Evolutionary conservation across 2,888 invertebrate species (phyloP).

Genomic region (Monopis laevigella): DNA sequence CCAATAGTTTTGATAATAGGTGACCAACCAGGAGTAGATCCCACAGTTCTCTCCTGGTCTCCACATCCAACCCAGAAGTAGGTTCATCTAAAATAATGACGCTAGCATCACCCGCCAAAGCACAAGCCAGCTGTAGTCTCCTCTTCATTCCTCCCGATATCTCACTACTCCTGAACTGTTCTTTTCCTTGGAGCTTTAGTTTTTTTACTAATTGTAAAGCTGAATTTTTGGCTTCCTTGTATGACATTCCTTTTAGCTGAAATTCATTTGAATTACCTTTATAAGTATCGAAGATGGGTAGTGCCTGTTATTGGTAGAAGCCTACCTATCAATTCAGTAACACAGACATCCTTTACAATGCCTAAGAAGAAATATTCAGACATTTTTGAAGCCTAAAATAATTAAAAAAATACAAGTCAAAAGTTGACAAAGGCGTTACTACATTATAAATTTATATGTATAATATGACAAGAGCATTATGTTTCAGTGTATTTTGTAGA

Average conservation of each 20-base stretch:
- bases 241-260: constrained; percentile 42
- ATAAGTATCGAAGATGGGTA: no score
- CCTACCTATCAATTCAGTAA: no score
- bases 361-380: no score
- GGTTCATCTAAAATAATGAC: constrained; percentile 79
- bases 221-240: constrained; percentile 19
- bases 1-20: background rate
- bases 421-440: no score
- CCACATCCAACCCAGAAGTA: constrained; percentile 88
- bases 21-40: constrained; percentile 72
- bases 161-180: constrained; percentile 61
- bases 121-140: constrained; percentile 84
- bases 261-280: no score
- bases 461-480: no score
- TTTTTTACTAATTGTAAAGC: constrained; percentile 23
- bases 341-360: no score
- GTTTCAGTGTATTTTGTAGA: no score
- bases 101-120: constrained; percentile 80
- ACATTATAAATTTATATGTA: no score
- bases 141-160: constrained; percentile 92
- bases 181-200: constrained; percentile 60
- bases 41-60: constrained; percentile 84
- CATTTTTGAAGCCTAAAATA: no score
- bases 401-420: no score
- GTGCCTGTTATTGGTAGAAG: no score